A percentile compares a stretch with the other conserved stretches of the same genome.
Conservation (phyloP, 2,113 vertebrate species). For the Rhodinocichla rosea region DNA sequence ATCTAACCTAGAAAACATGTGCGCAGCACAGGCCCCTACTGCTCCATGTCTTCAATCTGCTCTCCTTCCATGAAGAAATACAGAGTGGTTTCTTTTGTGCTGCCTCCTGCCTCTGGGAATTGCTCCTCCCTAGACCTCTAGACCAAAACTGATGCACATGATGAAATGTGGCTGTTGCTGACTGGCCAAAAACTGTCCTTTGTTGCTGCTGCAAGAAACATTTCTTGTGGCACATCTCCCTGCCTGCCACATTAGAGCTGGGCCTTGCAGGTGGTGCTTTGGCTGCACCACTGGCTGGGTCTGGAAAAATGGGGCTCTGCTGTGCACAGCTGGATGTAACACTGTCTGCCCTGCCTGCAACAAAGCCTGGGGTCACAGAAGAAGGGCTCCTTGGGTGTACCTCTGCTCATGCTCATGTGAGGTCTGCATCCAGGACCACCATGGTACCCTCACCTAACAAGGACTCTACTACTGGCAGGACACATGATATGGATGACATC, state of each 20-base stretch:
- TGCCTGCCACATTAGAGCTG: neutral
- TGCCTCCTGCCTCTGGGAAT: neutral
- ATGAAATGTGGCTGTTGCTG: neutral
- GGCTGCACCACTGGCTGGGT: neutral
- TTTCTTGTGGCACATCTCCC: neutral
- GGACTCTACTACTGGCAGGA: neutral
- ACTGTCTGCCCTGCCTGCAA: neutral
- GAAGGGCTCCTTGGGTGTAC: neutral
- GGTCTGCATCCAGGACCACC: neutral
- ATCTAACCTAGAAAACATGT: neutral
- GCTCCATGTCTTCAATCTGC: neutral
- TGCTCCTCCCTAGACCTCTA: neutral
- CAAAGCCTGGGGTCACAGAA: neutral
- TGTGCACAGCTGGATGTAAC: neutral
- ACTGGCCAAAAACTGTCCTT: neutral
- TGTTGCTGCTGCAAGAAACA: neutral
- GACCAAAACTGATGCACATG: neutral
- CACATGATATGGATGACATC: rapidly evolving
- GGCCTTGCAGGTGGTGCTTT: neutral
- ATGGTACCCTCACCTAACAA: neutral
- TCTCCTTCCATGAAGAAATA: neutral
- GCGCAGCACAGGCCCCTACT: neutral
- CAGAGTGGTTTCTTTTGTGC: neutral
- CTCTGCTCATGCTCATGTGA: neutral
- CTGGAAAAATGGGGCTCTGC: neutral